A percentile compares a stretch with the other conserved stretches of the same genome.
Conservation (phyloP, 1,140 invertebrate species). For the Sarcophaga bullata region DNA sequence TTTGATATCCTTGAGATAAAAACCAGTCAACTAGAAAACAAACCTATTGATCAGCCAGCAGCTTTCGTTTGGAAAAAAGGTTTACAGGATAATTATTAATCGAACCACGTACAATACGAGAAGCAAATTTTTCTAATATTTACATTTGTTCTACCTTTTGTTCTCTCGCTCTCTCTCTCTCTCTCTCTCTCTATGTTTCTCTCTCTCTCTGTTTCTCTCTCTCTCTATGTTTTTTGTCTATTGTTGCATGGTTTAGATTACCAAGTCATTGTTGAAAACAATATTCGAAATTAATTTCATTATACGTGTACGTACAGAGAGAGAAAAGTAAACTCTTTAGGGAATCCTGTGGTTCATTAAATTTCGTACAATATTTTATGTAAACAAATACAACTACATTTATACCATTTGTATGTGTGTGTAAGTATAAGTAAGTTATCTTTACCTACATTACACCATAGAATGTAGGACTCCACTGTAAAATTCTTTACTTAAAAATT, state of each 20-base stretch:
- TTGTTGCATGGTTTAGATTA: slow-evolving; percentile 15
- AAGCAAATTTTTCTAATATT: not conserved
- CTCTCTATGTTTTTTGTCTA: not conserved
- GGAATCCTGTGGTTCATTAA: slow-evolving; percentile 13
- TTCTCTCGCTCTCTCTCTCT: too few relatives aligned
- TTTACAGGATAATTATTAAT: not conserved
- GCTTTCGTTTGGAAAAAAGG: not conserved
- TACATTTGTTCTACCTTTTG: not conserved
- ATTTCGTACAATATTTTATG: not conserved
- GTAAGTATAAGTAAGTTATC: not conserved
- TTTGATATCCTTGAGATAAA: too few relatives aligned
- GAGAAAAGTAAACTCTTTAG: not conserved
- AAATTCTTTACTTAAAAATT: not conserved
- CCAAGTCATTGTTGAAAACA: slow-evolving; percentile 5
- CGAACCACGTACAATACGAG: not conserved
- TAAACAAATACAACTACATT: not conserved
- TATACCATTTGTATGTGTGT: not conserved
- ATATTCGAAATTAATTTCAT: slow-evolving; percentile 8
- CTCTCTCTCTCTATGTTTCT: not conserved
- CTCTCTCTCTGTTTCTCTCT: too few relatives aligned
- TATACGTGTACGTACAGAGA: not conserved
- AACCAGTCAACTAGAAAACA: not conserved
- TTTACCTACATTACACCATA: slow-evolving; percentile 14
- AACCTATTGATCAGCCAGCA: not conserved
- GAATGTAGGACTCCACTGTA: not conserved